Conservation (phyloP, 2,113 vertebrate genomes). For the Sinocyclocheilus anshuiensis region DNA sequence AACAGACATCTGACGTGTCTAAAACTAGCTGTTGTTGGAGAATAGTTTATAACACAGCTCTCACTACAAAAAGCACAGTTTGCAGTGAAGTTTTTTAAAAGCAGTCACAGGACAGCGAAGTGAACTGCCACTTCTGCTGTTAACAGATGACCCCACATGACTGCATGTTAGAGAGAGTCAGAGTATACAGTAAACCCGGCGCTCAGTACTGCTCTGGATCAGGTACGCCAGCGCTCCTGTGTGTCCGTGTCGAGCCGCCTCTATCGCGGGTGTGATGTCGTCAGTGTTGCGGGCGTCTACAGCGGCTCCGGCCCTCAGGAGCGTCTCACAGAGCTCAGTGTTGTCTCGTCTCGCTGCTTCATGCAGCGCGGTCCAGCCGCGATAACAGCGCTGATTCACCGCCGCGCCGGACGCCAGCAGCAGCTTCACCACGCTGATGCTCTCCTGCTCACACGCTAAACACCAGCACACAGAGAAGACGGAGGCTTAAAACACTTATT, state of each 20-base stretch:
- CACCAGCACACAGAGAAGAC: background rate
- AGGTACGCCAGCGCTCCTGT: constrained; percentile 83
- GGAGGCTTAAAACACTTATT: background rate
- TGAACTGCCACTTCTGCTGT: background rate
- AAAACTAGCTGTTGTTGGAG: background rate
- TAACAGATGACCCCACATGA: background rate
- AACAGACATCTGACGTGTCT: background rate
- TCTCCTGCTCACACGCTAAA: constrained; percentile 88
- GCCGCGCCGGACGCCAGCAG: constrained; percentile 82
- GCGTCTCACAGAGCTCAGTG: constrained; percentile 83
- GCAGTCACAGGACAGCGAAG: background rate
- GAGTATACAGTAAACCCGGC: background rate
- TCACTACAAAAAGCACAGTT: background rate
- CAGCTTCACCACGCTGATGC: constrained; percentile 77
- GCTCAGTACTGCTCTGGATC: constrained; percentile 70
- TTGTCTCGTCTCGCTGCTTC: constrained; percentile 87
- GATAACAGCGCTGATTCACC: constrained; percentile 90
- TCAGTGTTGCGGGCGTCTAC: constrained; percentile 85
- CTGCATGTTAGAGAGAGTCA: background rate
- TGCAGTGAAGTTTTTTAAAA: background rate
- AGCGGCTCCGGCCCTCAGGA: constrained; percentile 83
- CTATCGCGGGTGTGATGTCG: constrained; percentile 87
- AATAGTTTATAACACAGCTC: background rate
- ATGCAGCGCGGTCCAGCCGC: constrained; percentile 91
- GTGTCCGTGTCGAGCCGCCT: constrained; percentile 88